These are phyloP conservation scores for Ferrisia virgata DNA, from an alignment of 2,888 invertebrate genomes.

Conservation along the genomic window DNA sequence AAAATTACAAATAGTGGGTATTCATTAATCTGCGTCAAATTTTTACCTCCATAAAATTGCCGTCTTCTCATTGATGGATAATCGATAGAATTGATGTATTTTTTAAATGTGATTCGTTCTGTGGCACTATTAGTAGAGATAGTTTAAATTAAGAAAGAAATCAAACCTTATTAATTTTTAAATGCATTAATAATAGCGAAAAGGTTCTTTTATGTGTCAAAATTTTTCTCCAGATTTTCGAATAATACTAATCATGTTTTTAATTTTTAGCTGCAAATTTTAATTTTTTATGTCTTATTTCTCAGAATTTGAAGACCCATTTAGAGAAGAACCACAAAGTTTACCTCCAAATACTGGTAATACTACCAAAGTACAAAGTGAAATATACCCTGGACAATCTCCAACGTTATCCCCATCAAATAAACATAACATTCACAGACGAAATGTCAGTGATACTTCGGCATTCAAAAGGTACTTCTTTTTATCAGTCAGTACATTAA, in stretches of 20 bases:
- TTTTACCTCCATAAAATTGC: background rate
- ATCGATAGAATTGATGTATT: background rate
- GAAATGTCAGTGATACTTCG: slow-evolving; percentile 81
- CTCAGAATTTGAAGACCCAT: slow-evolving; percentile 59
- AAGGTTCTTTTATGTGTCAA: too few relatives aligned
- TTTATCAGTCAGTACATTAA: too few relatives aligned
- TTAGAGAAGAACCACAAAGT: slow-evolving; percentile 57
- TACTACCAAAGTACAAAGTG: slow-evolving; percentile 31
- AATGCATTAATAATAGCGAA: too few relatives aligned
- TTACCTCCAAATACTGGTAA: background rate
- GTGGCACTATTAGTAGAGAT: background rate
- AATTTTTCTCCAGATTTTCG: too few relatives aligned
- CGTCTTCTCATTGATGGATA: background rate
- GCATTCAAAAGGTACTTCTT: slow-evolving; percentile 69
- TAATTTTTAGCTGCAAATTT: background rate
- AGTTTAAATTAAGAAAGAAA: too few relatives aligned
- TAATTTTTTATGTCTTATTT: background rate
- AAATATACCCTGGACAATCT: slow-evolving; percentile 51
- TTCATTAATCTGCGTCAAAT: background rate
- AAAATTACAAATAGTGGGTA: background rate
- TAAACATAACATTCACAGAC: slow-evolving; percentile 58
- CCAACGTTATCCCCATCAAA: slow-evolving; percentile 27
- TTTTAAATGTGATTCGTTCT: background rate
- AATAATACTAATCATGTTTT: too few relatives aligned
- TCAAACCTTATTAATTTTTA: background rate